These are phyloP conservation scores for Lophura nycthemera DNA, from an alignment of 2,113 vertebrate genomes.

Conservation along the genomic window DNA sequence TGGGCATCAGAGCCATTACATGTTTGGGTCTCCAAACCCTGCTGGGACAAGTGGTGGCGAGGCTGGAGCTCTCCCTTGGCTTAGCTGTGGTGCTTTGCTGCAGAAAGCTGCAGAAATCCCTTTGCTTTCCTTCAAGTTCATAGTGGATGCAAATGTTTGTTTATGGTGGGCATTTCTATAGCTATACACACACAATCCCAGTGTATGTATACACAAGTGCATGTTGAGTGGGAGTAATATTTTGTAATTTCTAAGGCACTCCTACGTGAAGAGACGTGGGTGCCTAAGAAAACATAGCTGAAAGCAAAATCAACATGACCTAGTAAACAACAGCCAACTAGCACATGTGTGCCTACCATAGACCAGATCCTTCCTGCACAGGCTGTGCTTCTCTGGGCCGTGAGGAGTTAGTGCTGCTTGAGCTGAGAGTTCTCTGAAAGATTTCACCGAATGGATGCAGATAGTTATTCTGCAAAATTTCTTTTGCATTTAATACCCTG, in stretches of 20 bases:
- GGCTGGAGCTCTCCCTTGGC: neutral
- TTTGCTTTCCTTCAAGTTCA: slow-evolving; percentile 21
- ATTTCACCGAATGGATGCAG: neutral
- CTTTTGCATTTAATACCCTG: neutral
- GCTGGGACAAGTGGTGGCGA: neutral
- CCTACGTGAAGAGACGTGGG: slow-evolving; percentile 53
- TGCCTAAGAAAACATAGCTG: slow-evolving; percentile 60
- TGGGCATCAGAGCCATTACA: rapidly evolving
- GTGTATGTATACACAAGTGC: slow-evolving; percentile 30
- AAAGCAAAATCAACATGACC: slow-evolving; percentile 64
- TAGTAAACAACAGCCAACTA: slow-evolving; percentile 62
- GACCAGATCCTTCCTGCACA: slow-evolving; percentile 9
- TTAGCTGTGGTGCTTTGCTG: neutral
- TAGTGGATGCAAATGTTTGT: slow-evolving; percentile 21
- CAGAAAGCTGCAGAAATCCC: slow-evolving; percentile 2
- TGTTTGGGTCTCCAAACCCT: neutral
- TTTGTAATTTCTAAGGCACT: slow-evolving; percentile 61
- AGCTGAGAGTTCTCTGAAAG: neutral
- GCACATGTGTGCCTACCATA: slow-evolving; percentile 43
- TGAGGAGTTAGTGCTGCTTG: rapidly evolving
- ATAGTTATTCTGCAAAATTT: neutral
- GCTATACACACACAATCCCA: slow-evolving; percentile 35
- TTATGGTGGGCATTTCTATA: slow-evolving; percentile 51
- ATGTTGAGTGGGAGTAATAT: slow-evolving; percentile 60
- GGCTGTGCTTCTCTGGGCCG: neutral